Conservation (phyloP, 1,140 invertebrate species). For the Lepidurus arcticus region DNA sequence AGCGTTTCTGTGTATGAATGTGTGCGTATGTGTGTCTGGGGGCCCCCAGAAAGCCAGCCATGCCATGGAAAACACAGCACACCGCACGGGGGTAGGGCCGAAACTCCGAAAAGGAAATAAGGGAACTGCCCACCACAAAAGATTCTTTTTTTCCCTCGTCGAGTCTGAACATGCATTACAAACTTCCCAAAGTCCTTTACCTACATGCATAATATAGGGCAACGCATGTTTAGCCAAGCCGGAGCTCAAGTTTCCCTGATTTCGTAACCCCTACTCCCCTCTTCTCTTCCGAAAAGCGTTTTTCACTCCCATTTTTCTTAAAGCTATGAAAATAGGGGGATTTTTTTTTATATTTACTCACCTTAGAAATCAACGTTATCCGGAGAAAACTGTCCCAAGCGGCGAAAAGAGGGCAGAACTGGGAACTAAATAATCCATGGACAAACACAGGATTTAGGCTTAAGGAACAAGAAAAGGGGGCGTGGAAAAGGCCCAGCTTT, state of each 20-base stretch:
- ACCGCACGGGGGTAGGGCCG: neutral
- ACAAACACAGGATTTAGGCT: neutral
- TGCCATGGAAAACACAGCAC: neutral
- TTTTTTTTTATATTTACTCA: neutral
- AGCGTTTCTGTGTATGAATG: neutral
- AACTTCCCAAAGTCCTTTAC: neutral
- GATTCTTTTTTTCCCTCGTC: neutral
- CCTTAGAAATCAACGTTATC: neutral
- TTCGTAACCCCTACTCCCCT: neutral
- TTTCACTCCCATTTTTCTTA: too few relatives aligned
- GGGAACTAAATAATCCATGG: conserved; percentile 19
- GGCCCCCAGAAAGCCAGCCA: neutral
- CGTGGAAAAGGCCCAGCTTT: neutral
- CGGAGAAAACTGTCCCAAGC: conserved; percentile 13
- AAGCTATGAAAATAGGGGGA: too few relatives aligned
- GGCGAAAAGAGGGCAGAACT: conserved; percentile 3
- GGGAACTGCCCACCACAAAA: conserved; percentile 20
- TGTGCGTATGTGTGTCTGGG: neutral
- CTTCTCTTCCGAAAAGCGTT: too few relatives aligned
- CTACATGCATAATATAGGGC: conserved; percentile 8
- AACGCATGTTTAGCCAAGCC: conserved; percentile 16
- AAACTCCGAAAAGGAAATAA: neutral
- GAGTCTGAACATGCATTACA: conserved; percentile 15
- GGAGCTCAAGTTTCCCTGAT: neutral
- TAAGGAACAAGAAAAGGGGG: neutral